A percentile compares a stretch with the other conserved stretches of the same genome.
These are phyloP conservation scores for Eulemur macaco DNA, from an alignment of 2,113 vertebrate species.

Conservation along the genomic window DNA sequence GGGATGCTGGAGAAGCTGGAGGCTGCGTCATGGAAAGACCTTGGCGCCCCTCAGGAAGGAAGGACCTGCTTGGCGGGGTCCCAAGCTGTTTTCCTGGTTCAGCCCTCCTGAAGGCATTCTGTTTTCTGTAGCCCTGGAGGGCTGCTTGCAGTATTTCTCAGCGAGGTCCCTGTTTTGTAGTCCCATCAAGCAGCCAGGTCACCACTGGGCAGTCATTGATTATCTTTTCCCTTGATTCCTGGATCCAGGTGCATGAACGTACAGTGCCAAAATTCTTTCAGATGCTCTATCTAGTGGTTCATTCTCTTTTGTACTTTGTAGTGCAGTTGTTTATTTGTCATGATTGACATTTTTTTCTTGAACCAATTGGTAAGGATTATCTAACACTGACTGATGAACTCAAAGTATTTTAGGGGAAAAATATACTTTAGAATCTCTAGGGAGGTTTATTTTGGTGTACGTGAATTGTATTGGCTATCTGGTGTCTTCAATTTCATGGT, in stretches of 20 bases:
- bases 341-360: neutral
- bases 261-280: neutral
- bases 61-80: slow-evolving; percentile 66
- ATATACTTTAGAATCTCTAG: neutral
- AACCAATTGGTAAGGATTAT: neutral
- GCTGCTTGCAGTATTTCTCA: neutral
- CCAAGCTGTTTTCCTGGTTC: slow-evolving; percentile 69
- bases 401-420: neutral
- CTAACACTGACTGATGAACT: neutral
- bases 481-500: neutral
- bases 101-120: slow-evolving; percentile 63
- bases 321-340: neutral
- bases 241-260: neutral
- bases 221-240: neutral
- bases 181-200: neutral
- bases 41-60: slow-evolving; percentile 75
- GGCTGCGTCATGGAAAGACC: slow-evolving; percentile 73
- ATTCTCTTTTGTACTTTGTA: neutral
- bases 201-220: neutral
- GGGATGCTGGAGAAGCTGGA: slow-evolving; percentile 23
- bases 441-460: neutral
- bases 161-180: neutral
- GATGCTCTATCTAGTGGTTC: neutral
- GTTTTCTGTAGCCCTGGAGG: slow-evolving; percentile 42
- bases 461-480: neutral